These are phyloP conservation scores for Euwallacea similis DNA, from an alignment of 1,140 invertebrate species.

Conservation along the genomic window DNA sequence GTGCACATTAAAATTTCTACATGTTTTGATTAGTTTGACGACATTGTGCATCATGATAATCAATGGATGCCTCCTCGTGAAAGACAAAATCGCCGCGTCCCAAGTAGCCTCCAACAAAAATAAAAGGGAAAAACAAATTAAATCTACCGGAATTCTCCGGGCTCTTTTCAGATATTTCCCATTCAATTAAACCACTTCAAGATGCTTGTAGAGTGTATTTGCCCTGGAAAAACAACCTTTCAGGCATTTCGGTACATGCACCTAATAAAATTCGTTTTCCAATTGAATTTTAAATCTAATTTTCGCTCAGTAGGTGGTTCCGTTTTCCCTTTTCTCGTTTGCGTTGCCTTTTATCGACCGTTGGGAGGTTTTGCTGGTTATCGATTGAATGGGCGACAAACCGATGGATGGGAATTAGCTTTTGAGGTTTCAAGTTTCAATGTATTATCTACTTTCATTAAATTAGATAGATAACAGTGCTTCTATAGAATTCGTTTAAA, in stretches of 20 bases:
- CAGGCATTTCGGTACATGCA: conserved; percentile 40
- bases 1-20: not conserved
- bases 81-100: conserved; percentile 9
- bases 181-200: conserved; percentile 42
- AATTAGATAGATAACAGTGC: too few species aligned
- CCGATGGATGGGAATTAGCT: not conserved
- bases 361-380: conserved; percentile 12
- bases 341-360: conserved; percentile 17
- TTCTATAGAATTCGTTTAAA: too few species aligned
- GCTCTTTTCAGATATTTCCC: conserved; percentile 37
- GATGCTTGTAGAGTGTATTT: conserved; percentile 41
- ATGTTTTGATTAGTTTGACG: too few species aligned
- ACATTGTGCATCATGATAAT: too few species aligned
- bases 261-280: conserved; percentile 45
- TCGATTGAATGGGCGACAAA: not conserved
- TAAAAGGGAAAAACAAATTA: conserved; percentile 29
- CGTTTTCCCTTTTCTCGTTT: conserved; percentile 5
- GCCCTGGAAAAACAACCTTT: conserved; percentile 40
- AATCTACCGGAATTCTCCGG: conserved; percentile 30
- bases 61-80: too few species aligned
- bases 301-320: conserved; percentile 44
- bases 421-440: not conserved
- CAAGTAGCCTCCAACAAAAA: conserved; percentile 17
- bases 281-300: conserved; percentile 50
- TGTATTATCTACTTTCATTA: not conserved